Evolutionary conservation across 2,888 invertebrate species (phyloP), one percentile per base, ranked within the genome.

Genomic region (Encarsia formosa): DNA sequence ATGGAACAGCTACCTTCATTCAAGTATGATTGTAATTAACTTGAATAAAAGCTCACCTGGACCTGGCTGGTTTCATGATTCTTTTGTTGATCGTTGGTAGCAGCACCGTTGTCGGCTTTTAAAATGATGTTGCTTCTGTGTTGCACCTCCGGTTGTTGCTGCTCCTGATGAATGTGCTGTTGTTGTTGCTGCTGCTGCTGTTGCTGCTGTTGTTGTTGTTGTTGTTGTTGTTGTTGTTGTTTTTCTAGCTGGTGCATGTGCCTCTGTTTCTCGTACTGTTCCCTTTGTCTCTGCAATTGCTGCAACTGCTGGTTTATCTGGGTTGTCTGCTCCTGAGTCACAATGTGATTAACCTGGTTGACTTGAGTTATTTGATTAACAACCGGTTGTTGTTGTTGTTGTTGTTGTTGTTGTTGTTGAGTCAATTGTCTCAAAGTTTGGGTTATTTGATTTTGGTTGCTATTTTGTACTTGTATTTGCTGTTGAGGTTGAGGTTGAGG

Each of bases 381-480:
- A 46, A 73, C 74, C 2, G 66, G 66, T 40, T 60, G 59, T 19
- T 54, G 49, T 19, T 58, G 52, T 41, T 16, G 56, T 3, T 56
- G 56, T 43, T 63, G 62, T 52, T 59, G 60, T 42, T 60, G 47
- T 56, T 60, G 67, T 53, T 68, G 70, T 37, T 67, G 68, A 50
- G 65, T 50, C 15, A 68, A 60, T 43, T 67, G 66, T 37, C 67
- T 63, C 46, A 69, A 61, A 1, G 66, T 58, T 59, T 69, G 69
- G 49, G 59, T 65, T 40, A 69, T 65, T 65, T 69, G 68, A 61
- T 61, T 73, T 62, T 75, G 69, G 61, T 66, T 65, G 48, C 67
- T 68, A 49, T 68, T 64, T 65, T 68, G 69, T 56, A 65, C 66
- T 57, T 68, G 69, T 35, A 65, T 61, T 59, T 70, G 70, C 37